Evolutionary conservation across 35 echinoderm and acorn worm genomes (phyloP).

Genomic region (Ophiothrix spiculata): DNA sequence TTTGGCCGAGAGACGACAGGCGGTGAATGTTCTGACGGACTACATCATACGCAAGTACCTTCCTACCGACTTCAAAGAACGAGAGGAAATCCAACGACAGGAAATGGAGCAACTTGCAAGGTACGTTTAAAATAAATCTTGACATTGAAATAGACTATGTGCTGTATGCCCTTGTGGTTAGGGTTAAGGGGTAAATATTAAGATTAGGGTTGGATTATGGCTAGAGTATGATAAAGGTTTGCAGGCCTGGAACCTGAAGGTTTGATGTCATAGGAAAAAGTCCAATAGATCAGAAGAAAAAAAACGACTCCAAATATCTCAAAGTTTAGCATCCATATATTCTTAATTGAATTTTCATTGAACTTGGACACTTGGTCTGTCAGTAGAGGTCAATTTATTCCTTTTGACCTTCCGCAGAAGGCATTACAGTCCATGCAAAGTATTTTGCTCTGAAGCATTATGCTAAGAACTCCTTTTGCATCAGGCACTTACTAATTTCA

Average conservation of each 20-base stretch:
- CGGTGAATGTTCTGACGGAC: constrained; percentile 14
- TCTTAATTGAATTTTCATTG: background rate
- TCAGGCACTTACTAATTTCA: too few species aligned
- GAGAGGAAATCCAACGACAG: constrained; percentile 42
- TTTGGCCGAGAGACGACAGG: constrained; percentile 41
- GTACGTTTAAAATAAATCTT: too few species aligned
- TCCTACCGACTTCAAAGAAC: constrained; percentile 12
- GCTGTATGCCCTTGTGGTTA: background rate
- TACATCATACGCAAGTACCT: constrained; percentile 52
- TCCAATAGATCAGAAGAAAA: too few species aligned
- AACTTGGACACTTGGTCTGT: too few species aligned
- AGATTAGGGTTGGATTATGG: background rate
- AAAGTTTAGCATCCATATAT: background rate
- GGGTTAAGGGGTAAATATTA: background rate
- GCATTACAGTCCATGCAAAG: too few species aligned
- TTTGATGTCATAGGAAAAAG: background rate
- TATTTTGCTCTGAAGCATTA: too few species aligned
- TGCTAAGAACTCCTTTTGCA: too few species aligned
- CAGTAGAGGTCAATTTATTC: too few species aligned
- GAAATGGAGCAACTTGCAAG: constrained; percentile 44
- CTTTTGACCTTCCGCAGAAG: too few species aligned
- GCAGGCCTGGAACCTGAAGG: background rate
- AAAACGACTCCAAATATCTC: background rate
- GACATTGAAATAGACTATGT: background rate
- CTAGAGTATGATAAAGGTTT: too few species aligned